Conservation (phyloP, 1,140 invertebrate species). For the Lepidotrigona ventralis region DNA sequence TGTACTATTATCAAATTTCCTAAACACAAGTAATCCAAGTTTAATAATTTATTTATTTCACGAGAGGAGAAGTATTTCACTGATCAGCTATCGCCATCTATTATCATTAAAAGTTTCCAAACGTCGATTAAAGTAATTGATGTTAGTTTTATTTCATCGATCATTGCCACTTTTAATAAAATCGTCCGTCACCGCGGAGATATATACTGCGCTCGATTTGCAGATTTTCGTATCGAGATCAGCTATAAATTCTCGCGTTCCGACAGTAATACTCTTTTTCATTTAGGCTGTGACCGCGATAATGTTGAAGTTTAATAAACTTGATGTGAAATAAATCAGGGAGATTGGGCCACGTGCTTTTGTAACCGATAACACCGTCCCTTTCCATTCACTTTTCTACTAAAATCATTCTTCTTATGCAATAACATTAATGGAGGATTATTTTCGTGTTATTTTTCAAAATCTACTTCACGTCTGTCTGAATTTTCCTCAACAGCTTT, state of each 20-base stretch:
- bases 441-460: not conserved
- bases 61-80: no score
- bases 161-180: not conserved
- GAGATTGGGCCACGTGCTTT: not conserved
- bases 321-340: not conserved
- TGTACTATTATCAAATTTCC: no score
- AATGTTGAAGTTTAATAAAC: not conserved
- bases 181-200: not conserved
- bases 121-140: no score
- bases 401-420: not conserved
- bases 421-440: not conserved
- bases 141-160: not conserved
- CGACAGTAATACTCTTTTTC: not conserved
- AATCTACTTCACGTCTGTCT: no score
- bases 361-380: not conserved
- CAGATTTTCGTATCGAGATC: not conserved
- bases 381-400: rapidly evolving
- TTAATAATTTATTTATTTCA: no score
- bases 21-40: no score
- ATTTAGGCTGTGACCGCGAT: not conserved
- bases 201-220: not conserved
- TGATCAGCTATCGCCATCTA: no score
- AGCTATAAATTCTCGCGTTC: not conserved
- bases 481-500: no score
- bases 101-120: no score